Conservation (phyloP, 2,113 vertebrate genomes). For the Sphyrna mokarran region DNA sequence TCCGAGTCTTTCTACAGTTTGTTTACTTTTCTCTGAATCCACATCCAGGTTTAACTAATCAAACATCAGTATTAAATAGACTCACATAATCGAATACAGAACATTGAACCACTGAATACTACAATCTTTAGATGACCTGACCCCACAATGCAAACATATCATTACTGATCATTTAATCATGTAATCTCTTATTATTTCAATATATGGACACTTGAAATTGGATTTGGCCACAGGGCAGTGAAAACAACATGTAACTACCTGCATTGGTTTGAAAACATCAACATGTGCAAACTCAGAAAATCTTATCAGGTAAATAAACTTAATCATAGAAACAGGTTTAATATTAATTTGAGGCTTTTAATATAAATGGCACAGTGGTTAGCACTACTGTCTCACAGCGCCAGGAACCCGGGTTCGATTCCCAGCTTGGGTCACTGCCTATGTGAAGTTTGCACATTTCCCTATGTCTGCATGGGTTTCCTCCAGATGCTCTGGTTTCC, state of each 20-base stretch:
- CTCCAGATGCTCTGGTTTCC: too few species aligned
- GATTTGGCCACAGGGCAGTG: background rate
- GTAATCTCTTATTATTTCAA: background rate
- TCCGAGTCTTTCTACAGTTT: background rate
- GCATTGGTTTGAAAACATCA: background rate
- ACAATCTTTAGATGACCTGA: background rate
- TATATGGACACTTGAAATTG: background rate
- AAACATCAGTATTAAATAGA: background rate
- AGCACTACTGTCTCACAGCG: too few species aligned
- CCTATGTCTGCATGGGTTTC: too few species aligned
- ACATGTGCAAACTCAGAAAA: background rate
- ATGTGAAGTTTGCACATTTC: too few species aligned
- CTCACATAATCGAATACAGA: background rate
- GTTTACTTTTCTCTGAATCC: background rate
- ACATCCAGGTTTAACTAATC: background rate
- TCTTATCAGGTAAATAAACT: background rate
- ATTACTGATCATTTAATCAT: background rate
- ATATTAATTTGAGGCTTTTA: background rate
- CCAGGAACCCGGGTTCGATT: too few species aligned
- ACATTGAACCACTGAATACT: background rate
- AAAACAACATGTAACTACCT: background rate
- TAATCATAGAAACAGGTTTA: background rate
- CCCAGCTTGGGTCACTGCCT: too few species aligned
- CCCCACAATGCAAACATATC: background rate
- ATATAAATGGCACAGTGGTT: too few species aligned